Evolutionary conservation across 2,888 invertebrate genomes (phyloP).

Genomic region (Teinopalpus imperialis): DNA sequence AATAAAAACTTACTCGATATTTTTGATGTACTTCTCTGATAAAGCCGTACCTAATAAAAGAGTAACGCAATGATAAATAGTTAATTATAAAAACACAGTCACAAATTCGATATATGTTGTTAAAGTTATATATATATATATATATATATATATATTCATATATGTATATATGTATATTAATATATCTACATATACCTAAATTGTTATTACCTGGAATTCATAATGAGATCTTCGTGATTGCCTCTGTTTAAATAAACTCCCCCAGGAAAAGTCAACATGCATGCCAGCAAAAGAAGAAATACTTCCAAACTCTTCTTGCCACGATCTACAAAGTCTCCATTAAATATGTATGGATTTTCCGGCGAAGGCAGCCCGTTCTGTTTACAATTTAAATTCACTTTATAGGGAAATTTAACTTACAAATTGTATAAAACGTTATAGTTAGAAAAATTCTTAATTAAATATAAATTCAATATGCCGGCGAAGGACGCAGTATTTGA

Average conservation of each 20-base stretch:
- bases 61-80: too few relatives aligned
- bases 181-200: too few relatives aligned
- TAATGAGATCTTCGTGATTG: constrained; percentile 97
- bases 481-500: too few relatives aligned
- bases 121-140: too few relatives aligned
- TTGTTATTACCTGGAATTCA: constrained; percentile 93
- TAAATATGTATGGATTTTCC: constrained; percentile 97
- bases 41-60: constrained; percentile 91
- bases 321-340: constrained; percentile 97
- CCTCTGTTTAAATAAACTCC: constrained; percentile 95
- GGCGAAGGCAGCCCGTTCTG: constrained; percentile 96
- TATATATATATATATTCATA: too few relatives aligned
- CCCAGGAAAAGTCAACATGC: constrained; percentile 91
- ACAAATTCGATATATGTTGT: too few relatives aligned
- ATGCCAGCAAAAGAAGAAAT: constrained; percentile 87
- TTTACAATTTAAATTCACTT: constrained; percentile 35
- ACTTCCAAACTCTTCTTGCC: constrained; percentile 95
- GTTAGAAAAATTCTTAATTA: too few relatives aligned
- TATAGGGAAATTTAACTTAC: neutral
- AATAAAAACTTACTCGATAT: constrained; percentile 86
- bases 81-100: too few relatives aligned
- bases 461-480: too few relatives aligned
- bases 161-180: too few relatives aligned
- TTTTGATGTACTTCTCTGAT: constrained; percentile 94
- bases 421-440: too few relatives aligned